phyloP scores from a whole-genome alignment of 2,888 invertebrate genomes.

The Drosophila mimica region DNA sequence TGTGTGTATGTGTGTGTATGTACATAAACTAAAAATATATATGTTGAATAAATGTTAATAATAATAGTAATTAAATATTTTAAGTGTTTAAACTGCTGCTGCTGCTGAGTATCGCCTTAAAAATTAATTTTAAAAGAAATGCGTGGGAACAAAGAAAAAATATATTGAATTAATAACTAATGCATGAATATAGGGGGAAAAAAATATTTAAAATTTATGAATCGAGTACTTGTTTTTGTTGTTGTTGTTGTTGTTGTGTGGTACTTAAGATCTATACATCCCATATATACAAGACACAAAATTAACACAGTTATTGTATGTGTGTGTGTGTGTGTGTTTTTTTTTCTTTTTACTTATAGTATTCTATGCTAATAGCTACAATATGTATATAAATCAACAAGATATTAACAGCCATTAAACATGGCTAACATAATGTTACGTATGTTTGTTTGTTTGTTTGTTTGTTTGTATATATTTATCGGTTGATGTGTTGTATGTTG shows the following conservation, averaged over 20 bases:
- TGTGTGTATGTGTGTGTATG: slow-evolving; percentile 20
- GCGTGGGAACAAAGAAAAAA: slow-evolving; percentile 15
- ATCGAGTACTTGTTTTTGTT: slow-evolving; percentile 16
- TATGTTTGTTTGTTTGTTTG: slow-evolving; percentile 24
- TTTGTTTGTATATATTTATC: slow-evolving; percentile 9
- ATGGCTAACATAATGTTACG: slow-evolving; percentile 52
- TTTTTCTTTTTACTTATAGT: slow-evolving; percentile 27
- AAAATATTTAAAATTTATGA: slow-evolving; percentile 11
- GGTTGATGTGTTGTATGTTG: slow-evolving; percentile 12
- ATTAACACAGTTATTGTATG: slow-evolving; percentile 16
- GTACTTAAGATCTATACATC: slow-evolving; percentile 7
- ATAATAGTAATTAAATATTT: slow-evolving; percentile 31
- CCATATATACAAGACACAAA: slow-evolving; percentile 9
- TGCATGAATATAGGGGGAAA: slow-evolving; percentile 7
- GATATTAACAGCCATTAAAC: slow-evolving; percentile 54
- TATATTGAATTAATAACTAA: slow-evolving; percentile 1
- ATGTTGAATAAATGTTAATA: slow-evolving; percentile 14
- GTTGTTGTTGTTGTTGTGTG: slow-evolving; percentile 3
- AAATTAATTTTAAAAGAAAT: slow-evolving; percentile 32
- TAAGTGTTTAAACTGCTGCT: slow-evolving; percentile 20
- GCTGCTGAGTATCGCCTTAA: slow-evolving; percentile 61
- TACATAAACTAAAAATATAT: slow-evolving; percentile 53
- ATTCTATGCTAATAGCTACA: slow-evolving; percentile 37
- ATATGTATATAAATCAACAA: slow-evolving; percentile 59
- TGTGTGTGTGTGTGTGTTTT: slow-evolving; percentile 1